A percentile compares a stretch with the other conserved stretches of the same genome.
Evolutionary conservation across 2,797 vertebrate species (phyloP).

Genomic region (Hydrolagus colliei): DNA sequence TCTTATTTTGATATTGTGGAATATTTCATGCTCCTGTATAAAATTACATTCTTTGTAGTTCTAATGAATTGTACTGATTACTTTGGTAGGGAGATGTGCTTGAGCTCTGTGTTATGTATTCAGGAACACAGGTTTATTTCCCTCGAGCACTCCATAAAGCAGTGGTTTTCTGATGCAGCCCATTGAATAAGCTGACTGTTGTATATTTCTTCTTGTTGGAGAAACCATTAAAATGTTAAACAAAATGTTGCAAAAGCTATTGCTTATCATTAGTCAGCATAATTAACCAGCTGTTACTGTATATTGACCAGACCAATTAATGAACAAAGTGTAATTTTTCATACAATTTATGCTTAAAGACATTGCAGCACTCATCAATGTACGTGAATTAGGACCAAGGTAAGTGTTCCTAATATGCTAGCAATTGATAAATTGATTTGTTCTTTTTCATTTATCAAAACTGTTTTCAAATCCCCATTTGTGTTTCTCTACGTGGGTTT

Average conservation of each 20-base stretch:
- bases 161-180: background rate
- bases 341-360: conserved; percentile 24
- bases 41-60: background rate
- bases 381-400: background rate
- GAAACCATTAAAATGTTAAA: background rate
- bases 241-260: background rate
- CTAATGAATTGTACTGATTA: background rate
- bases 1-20: background rate
- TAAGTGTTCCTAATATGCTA: conserved; percentile 18
- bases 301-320: conserved; percentile 23
- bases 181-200: background rate
- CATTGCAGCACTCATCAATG: conserved; percentile 14
- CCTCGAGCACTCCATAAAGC: background rate
- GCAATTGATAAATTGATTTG: conserved; percentile 23
- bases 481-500: background rate
- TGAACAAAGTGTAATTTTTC: conserved; percentile 12
- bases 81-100: background rate
- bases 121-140: background rate
- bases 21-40: background rate
- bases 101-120: too few species aligned
- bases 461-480: background rate
- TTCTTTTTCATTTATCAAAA: conserved; percentile 7
- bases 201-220: background rate
- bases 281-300: background rate
- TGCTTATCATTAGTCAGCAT: conserved; percentile 28